Conservation (phyloP, 1,140 invertebrate species). For the Ips typographus region DNA sequence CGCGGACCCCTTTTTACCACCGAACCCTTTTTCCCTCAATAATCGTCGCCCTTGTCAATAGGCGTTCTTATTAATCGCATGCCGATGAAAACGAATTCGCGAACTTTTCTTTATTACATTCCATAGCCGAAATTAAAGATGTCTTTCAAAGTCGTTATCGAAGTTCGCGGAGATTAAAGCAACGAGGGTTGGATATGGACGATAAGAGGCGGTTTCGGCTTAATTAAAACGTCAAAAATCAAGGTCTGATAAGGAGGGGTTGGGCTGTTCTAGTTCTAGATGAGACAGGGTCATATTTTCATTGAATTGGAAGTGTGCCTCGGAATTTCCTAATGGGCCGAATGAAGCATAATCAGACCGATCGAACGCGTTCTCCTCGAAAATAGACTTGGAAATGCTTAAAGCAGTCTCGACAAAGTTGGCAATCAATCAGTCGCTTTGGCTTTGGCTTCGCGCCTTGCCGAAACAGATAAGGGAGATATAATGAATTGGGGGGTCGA, state of each 20-base stretch:
- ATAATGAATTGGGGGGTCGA: conserved; percentile 4
- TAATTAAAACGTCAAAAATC: not conserved
- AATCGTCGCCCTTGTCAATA: conserved; percentile 8
- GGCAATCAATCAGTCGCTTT: conserved; percentile 25
- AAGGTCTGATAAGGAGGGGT: too few species aligned
- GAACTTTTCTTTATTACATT: conserved; percentile 21
- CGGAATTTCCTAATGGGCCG: not conserved
- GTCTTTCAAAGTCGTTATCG: conserved; percentile 15
- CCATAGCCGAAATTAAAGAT: conserved; percentile 15
- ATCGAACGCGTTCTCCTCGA: not conserved
- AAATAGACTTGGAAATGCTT: not conserved
- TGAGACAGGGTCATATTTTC: too few species aligned
- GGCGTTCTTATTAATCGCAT: conserved; percentile 9
- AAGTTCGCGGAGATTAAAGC: not conserved
- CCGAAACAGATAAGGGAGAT: conserved; percentile 13
- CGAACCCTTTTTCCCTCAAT: conserved; percentile 11
- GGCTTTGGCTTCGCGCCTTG: conserved; percentile 29
- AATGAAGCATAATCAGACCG: not conserved
- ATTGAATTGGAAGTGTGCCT: too few species aligned
- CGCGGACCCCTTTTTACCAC: not conserved
- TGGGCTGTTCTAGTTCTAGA: too few species aligned
- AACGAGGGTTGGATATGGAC: not conserved
- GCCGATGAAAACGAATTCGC: conserved; percentile 8
- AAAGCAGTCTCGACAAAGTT: conserved; percentile 9
- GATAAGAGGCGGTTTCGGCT: not conserved